phyloP scores from a whole-genome alignment of 2,888 invertebrate genomes.

The Polia nebulosa region DNA sequence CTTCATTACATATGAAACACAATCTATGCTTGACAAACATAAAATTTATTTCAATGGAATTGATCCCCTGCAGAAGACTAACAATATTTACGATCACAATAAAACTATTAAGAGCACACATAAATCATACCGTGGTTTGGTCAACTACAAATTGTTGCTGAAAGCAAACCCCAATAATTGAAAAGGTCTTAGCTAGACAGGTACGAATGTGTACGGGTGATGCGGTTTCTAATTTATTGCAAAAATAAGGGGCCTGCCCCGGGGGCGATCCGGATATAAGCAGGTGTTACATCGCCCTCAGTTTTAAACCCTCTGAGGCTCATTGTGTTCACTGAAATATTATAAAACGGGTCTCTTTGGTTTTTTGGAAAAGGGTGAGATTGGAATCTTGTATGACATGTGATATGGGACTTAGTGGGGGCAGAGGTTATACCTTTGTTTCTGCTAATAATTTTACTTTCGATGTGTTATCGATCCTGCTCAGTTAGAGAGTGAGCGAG shows the following conservation, averaged over 20 bases:
- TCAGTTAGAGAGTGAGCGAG: slow-evolving; percentile 6
- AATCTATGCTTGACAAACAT: slow-evolving; percentile 36
- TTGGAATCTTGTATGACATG: slow-evolving; percentile 67
- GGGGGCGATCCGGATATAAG: slow-evolving; percentile 64
- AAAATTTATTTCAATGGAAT: slow-evolving; percentile 33
- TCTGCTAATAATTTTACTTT: slow-evolving; percentile 54
- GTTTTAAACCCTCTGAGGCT: slow-evolving; percentile 65
- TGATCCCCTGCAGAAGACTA: slow-evolving; percentile 38
- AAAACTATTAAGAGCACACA: slow-evolving; percentile 49
- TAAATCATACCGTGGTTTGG: slow-evolving; percentile 48
- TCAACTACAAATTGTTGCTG: slow-evolving; percentile 64
- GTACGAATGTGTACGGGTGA: slow-evolving; percentile 71
- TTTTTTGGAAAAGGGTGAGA: slow-evolving; percentile 69
- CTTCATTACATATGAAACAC: slow-evolving; percentile 46
- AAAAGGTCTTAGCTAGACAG: slow-evolving; percentile 69
- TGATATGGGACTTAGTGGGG: slow-evolving; percentile 60
- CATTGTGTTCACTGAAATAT: slow-evolving; percentile 74
- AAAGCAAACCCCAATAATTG: slow-evolving; percentile 69
- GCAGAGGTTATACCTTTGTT: slow-evolving; percentile 53
- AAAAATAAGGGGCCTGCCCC: slow-evolving; percentile 71
- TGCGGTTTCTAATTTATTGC: slow-evolving; percentile 78
- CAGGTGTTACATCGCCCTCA: slow-evolving; percentile 71
- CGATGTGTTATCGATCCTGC: slow-evolving; percentile 51
- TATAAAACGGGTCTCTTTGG: slow-evolving; percentile 72
- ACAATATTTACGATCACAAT: slow-evolving; percentile 56